These are phyloP conservation scores for Barnardius zonarius DNA, from an alignment of 2,113 vertebrate species.

Conservation along the genomic window DNA sequence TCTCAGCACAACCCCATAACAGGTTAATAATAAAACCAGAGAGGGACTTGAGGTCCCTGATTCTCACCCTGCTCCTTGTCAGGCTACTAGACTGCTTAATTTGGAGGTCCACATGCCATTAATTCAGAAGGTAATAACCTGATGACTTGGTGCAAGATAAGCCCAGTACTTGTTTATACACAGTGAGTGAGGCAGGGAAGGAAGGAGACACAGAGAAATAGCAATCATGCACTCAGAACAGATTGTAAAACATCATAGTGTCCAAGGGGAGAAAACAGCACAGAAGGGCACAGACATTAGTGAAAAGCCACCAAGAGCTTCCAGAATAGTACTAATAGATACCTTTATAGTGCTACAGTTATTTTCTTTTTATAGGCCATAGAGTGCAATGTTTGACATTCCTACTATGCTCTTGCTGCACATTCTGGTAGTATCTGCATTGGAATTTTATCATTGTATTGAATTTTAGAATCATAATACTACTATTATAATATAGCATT, in stretches of 20 bases:
- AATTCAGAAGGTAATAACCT: conserved; percentile 32
- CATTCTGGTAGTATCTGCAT: conserved; percentile 35
- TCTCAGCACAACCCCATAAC: background rate
- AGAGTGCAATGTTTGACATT: conserved; percentile 44
- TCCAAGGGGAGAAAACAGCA: conserved; percentile 52
- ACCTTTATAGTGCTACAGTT: conserved; percentile 20
- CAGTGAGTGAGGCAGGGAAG: conserved; percentile 41
- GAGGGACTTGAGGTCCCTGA: background rate
- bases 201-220: conserved; percentile 47
- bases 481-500: background rate
- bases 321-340: conserved; percentile 70
- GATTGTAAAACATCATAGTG: conserved; percentile 53
- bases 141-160: conserved; percentile 26
- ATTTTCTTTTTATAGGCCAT: conserved; percentile 52
- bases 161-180: conserved; percentile 19
- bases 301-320: conserved; percentile 64
- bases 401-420: background rate
- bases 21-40: background rate
- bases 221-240: conserved; percentile 57
- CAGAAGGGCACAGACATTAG: conserved; percentile 56
- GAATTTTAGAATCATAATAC: conserved; percentile 41
- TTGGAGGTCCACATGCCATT: background rate
- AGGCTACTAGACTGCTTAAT: background rate
- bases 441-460: conserved; percentile 48
- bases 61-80: background rate